Evolutionary conservation across 2,797 vertebrate genomes (phyloP).

Genomic region (Acrocephalus scirpaceus): DNA sequence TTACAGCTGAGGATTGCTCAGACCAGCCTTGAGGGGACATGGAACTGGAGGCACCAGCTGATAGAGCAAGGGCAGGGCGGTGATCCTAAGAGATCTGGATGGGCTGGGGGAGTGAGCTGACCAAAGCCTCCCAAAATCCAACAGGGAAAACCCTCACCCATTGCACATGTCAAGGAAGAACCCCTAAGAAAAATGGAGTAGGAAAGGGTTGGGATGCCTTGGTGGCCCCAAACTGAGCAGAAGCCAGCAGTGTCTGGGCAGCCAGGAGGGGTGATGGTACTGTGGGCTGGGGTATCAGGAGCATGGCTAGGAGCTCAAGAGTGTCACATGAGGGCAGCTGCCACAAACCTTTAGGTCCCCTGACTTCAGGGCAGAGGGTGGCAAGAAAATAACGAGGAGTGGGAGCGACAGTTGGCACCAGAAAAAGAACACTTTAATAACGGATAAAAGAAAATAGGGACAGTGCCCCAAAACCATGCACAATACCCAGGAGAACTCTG

Average conservation of each 20-base stretch:
- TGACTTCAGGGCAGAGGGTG: background rate
- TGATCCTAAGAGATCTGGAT: accelerated
- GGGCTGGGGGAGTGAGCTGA: background rate
- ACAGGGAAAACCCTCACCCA: background rate
- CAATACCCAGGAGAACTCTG: background rate
- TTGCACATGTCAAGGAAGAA: accelerated
- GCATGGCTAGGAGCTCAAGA: background rate
- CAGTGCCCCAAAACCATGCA: background rate
- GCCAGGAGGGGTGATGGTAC: background rate
- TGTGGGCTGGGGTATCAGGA: background rate
- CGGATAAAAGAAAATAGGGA: background rate
- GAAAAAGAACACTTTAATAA: background rate
- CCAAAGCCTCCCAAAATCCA: background rate
- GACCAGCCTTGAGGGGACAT: background rate
- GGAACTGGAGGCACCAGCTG: background rate
- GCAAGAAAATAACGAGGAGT: background rate
- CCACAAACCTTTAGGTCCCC: background rate
- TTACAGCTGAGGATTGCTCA: background rate
- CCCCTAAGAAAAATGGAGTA: background rate
- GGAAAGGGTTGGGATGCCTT: background rate
- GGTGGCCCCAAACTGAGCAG: background rate
- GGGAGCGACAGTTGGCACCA: accelerated
- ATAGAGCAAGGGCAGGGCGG: background rate
- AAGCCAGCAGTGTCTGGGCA: background rate
- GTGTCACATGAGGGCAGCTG: background rate